Percentiles rank a stretch among this genome's conserved stretches.
phyloP scores from a whole-genome alignment of 2,113 vertebrate species.

The Bufo bufo region DNA sequence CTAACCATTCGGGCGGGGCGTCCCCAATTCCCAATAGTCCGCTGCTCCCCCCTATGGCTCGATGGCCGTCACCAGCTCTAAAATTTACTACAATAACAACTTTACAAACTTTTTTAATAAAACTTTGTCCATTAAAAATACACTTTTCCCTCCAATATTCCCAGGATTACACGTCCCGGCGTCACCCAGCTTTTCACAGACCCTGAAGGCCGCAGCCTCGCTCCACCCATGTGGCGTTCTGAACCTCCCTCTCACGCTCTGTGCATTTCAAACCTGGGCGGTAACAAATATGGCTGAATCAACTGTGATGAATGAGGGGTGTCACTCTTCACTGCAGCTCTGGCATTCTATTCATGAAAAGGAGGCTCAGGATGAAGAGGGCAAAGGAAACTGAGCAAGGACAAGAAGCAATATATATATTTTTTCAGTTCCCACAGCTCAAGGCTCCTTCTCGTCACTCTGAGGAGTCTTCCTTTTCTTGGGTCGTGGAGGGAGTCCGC shows the following conservation, averaged over 20 bases:
- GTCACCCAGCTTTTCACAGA: neutral
- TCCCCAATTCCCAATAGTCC: too few species aligned
- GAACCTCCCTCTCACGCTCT: neutral
- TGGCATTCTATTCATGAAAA: neutral
- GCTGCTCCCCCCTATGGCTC: too few species aligned
- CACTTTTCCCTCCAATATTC: neutral
- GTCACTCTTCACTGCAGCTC: neutral
- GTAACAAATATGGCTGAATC: neutral
- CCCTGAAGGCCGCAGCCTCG: neutral
- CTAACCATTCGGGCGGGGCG: too few species aligned
- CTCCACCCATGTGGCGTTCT: neutral
- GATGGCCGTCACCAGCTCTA: too few species aligned
- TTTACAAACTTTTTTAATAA: neutral
- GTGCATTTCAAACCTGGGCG: neutral
- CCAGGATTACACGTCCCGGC: neutral
- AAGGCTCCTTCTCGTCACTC: neutral
- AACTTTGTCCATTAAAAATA: neutral
- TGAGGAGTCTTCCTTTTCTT: constrained; percentile 62
- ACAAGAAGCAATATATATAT: too few species aligned
- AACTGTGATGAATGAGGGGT: neutral
- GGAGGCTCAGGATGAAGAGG: neutral
- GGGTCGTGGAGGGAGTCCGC: constrained; percentile 70
- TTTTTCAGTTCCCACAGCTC: neutral
- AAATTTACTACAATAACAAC: neutral
- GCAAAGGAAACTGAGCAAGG: neutral